phyloP scores from a whole-genome alignment of 2,888 invertebrate species.

The Cybosia mesomella region DNA sequence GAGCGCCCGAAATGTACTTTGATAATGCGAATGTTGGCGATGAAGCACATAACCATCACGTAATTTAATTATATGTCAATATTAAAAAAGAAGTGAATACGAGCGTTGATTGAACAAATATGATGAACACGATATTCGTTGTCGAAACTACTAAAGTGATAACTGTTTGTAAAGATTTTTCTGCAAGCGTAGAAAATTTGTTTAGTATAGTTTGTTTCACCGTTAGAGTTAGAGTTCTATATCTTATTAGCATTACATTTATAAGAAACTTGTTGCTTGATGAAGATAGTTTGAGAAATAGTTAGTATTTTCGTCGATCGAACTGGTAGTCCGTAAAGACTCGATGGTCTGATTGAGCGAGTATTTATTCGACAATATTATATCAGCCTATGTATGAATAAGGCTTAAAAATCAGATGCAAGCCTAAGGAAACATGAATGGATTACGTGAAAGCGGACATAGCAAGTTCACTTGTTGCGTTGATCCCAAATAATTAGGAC shows the following conservation, averaged over 20 bases:
- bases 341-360: neutral
- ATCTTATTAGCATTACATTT: neutral
- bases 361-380: neutral
- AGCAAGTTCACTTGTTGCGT: too few species aligned
- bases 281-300: neutral
- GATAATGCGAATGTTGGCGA: neutral
- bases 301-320: neutral
- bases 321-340: neutral
- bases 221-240: neutral
- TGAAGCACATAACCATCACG: neutral
- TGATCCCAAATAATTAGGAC: too few species aligned
- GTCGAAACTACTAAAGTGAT: conserved; percentile 32
- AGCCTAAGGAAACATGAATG: too few species aligned
- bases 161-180: conserved; percentile 51
- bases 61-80: neutral
- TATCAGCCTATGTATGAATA: too few species aligned
- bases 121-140: conserved; percentile 56
- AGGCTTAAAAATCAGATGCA: too few species aligned
- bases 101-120: conserved; percentile 53
- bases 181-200: conserved; percentile 7
- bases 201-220: neutral
- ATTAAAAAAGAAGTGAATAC: conserved; percentile 44
- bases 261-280: neutral
- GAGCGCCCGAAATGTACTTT: neutral
- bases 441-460: too few species aligned